These are phyloP conservation scores for Poecilia picta DNA, from an alignment of 2,797 vertebrate genomes.

Conservation along the genomic window DNA sequence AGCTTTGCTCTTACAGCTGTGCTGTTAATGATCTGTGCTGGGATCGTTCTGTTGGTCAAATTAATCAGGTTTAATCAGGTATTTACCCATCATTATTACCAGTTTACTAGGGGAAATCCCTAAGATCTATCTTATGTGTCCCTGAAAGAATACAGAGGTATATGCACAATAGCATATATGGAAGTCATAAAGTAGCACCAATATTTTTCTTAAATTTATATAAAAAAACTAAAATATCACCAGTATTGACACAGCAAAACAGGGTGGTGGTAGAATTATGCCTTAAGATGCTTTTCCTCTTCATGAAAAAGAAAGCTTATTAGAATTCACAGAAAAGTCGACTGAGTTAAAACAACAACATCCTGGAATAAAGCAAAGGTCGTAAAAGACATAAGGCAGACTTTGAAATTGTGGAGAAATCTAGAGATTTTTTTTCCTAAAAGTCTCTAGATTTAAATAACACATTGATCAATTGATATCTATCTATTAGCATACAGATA, in stretches of 20 bases:
- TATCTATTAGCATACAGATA: not conserved
- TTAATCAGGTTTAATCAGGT: not conserved
- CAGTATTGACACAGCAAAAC: not conserved
- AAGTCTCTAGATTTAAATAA: too few relatives aligned
- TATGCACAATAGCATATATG: not conserved
- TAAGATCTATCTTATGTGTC: not conserved
- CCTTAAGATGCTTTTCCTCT: not conserved
- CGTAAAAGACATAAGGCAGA: not conserved
- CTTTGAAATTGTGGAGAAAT: not conserved
- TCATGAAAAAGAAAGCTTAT: not conserved
- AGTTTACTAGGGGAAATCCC: not conserved
- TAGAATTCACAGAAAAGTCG: not conserved
- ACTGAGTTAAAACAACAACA: not conserved
- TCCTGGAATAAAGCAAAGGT: not conserved
- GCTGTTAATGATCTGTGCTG: constrained; percentile 51
- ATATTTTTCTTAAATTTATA: not conserved
- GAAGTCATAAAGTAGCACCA: not conserved
- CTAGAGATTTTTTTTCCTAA: not conserved
- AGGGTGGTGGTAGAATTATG: not conserved
- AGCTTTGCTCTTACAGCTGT: constrained; percentile 85
- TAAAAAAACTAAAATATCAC: not conserved
- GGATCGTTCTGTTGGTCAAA: constrained; percentile 18
- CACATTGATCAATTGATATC: too few relatives aligned
- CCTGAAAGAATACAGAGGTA: not conserved
- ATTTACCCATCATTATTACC: not conserved